phyloP scores from a whole-genome alignment of 2,888 invertebrate genomes.

The Athrips mouffetella region DNA sequence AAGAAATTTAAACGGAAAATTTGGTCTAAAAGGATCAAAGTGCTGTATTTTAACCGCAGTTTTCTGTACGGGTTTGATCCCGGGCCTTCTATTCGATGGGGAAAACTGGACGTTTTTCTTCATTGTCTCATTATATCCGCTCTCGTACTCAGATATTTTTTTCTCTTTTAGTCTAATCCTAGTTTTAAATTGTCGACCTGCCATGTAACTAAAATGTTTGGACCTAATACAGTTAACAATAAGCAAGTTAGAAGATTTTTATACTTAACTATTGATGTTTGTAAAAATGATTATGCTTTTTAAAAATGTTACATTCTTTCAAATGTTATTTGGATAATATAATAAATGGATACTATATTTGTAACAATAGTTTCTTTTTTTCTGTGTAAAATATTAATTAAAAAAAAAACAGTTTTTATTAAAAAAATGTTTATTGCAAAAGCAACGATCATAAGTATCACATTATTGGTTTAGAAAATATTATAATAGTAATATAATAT shows the following conservation, averaged over 20 bases:
- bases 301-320: slow-evolving; percentile 3
- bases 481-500: too few species aligned
- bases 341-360: slow-evolving; percentile 4
- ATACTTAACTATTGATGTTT: neutral
- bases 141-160: neutral
- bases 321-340: slow-evolving; percentile 10
- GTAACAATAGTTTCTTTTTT: neutral
- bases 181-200: neutral
- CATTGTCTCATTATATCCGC: neutral
- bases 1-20: too few species aligned
- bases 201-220: slow-evolving; percentile 2
- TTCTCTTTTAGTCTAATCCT: neutral
- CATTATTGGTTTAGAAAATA: too few species aligned
- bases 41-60: too few species aligned
- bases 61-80: too few species aligned
- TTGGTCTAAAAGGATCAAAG: too few species aligned
- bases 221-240: neutral
- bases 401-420: neutral
- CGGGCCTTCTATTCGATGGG: neutral
- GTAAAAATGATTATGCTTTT: slow-evolving; percentile 3
- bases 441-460: neutral
- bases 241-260: slow-evolving; percentile 3
- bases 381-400: neutral
- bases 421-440: neutral
- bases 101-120: neutral